Evolutionary conservation across 2,888 invertebrate genomes (phyloP), one percentile per base, ranked within the genome.

Genomic region (Pollenia labialis): DNA sequence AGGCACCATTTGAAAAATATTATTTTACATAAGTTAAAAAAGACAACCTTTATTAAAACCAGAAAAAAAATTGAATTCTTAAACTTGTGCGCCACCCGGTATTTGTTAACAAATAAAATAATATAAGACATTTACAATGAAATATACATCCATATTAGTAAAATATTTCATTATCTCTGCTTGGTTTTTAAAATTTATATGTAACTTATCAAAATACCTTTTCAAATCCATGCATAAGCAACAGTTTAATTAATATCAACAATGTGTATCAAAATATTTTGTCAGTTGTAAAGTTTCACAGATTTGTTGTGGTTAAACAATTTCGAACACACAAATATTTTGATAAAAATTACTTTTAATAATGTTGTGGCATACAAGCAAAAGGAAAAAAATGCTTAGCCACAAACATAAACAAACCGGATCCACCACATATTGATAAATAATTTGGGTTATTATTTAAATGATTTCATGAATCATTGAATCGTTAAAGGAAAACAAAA

Each of bases 201-300:
- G 32, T 32, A 6, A 32, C 6, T 32, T 32, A 32, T 32, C 32
- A 32, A 32, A 32, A 32, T 32, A 32, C 32, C 32, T 32, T 32
- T 0, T 1, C 32, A 32, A 32, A 32, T 32, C 4, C 32, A 32
- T 1, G 32, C 32, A 32, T 32, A 32, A 32, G 32, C 32, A 32
- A 32, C 32, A 32, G 32, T 32, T 32, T 32, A 32, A 32, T 32
- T 32, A 32, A 50, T 44, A 14, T 48, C 11, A 46, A 16, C 12
- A 40, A n/a, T 72, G 77, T 62, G 8, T 77, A 54, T 46, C 58
- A 58, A 60, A 71, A 72, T 86, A 81, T 87, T 87, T 83, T 87
- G 86, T 81, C 86, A 87, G 81, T 42, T 84, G 83, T 62, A 48
- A 23, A 54, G 60, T 76, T 83, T 83, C 68, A 76, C 86, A 87